These are phyloP conservation scores for Plebejus anna DNA, from an alignment of 2,888 invertebrate species.

Conservation along the genomic window DNA sequence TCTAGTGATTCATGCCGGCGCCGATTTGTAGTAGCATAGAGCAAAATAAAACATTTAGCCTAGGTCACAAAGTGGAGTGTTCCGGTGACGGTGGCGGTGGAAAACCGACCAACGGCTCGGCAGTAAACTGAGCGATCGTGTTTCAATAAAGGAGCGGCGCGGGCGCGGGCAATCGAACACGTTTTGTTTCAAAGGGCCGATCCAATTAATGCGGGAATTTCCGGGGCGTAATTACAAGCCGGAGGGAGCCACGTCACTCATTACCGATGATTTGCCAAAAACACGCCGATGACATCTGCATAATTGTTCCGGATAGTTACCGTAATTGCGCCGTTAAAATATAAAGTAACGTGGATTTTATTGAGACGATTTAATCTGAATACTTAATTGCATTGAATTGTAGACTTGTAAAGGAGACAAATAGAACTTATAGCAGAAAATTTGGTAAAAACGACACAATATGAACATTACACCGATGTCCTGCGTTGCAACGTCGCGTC, in stretches of 20 bases:
- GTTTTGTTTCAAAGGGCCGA: constrained; percentile 47
- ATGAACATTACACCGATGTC: no score
- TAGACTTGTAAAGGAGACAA: neutral
- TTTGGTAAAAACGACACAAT: no score
- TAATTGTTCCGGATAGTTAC: constrained; percentile 25
- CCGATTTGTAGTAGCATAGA: no score
- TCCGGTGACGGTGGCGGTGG: no score
- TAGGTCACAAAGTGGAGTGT: no score
- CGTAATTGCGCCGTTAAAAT: neutral
- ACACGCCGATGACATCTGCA: constrained; percentile 38
- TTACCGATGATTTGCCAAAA: constrained; percentile 38
- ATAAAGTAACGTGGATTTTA: neutral
- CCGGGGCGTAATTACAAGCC: constrained; percentile 53
- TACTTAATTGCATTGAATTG: neutral
- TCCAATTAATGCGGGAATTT: constrained; percentile 60
- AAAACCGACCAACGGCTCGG: constrained; percentile 33
- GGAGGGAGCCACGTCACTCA: constrained; percentile 44
- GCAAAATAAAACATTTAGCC: no score
- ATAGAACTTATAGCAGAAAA: neutral
- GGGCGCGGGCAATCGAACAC: constrained; percentile 35
- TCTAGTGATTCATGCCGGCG: no score
- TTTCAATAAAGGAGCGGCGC: constrained; percentile 43
- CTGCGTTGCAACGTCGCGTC: no score
- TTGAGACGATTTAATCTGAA: neutral
- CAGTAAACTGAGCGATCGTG: constrained; percentile 43